These are phyloP conservation scores for Mystacides longicornis DNA, from an alignment of 2,888 invertebrate genomes.

Conservation along the genomic window DNA sequence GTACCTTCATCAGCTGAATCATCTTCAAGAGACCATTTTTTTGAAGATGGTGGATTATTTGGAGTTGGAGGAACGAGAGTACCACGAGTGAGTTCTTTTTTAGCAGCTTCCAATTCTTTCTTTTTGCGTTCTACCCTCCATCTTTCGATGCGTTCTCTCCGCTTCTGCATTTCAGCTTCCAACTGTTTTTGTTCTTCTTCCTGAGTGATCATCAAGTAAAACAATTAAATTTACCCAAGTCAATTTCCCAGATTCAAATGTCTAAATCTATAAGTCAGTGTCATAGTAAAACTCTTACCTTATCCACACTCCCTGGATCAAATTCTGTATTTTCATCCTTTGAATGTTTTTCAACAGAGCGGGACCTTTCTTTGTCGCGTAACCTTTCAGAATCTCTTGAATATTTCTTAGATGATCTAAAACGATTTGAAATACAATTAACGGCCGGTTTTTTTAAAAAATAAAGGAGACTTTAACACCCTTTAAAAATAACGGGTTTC, in stretches of 20 bases:
- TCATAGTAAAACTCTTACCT: slow-evolving; percentile 41
- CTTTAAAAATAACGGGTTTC: no score
- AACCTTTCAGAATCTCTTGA: slow-evolving; percentile 39
- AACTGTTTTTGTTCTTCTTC: slow-evolving; percentile 86
- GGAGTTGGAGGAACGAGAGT: slow-evolving; percentile 46
- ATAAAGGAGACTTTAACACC: no score
- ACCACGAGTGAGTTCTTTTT: slow-evolving; percentile 66
- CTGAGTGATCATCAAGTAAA: slow-evolving; percentile 33
- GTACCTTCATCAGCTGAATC: slow-evolving; percentile 88
- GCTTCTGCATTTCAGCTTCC: slow-evolving; percentile 92
- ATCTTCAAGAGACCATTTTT: slow-evolving; percentile 94
- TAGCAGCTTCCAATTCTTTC: slow-evolving; percentile 72
- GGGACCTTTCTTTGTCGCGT: slow-evolving; percentile 43
- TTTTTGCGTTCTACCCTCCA: slow-evolving; percentile 93
- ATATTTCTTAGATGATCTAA: slow-evolving; percentile 46
- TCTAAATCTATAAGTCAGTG: neutral
- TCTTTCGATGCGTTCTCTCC: slow-evolving; percentile 89
- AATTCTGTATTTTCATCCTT: slow-evolving; percentile 58
- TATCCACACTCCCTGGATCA: slow-evolving; percentile 67
- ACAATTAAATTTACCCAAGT: no score
- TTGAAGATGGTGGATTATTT: slow-evolving; percentile 52
- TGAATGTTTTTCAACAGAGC: slow-evolving; percentile 50
- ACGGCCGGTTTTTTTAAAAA: no score
- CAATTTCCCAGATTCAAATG: no score
- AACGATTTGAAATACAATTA: no score